Evolutionary conservation across 2,797 vertebrate species (phyloP), one percentile per base, ranked within the genome.

Genomic region (Urosaurus nigricauda): DNA sequence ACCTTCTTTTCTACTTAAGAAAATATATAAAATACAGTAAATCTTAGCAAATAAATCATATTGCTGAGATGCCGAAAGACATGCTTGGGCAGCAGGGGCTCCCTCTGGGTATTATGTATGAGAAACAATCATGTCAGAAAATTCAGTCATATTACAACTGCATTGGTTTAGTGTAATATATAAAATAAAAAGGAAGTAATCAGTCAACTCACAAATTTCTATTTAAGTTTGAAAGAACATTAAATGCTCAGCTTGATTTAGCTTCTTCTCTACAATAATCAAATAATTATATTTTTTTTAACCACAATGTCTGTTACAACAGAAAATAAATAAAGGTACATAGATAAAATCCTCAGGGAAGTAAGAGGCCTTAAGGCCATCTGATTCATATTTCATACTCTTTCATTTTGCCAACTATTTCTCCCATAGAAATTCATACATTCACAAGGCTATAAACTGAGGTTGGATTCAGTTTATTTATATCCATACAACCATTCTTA

Each of bases 361-460:
- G 77, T 82, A 73, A 70, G 68, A 56, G 83, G 88, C 73, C 90
- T 91, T 94, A 93, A 94, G 90, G 93, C 92, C 85, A 90, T 93
- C 88, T 96, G 85, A 90, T 95, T 96, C 92, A 94, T 95, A 94
- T 95, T 96, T 96, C 91, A 91, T 92, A 83, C 0, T 87, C 47
- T 84, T 85, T 91, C 63, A 90, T 89, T 92, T 94, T 91, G 87
- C 70, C 47, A 73, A 75, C 2, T 53, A 89, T 91, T 85, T 88
- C 92, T 84, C 77, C 84, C 87, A 43, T 85, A 94, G 87, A 95
- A 95, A 93, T 92, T 86, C 84, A 94, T 93, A 87, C 53, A 88
- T 90, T 92, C 80, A 91, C 32, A 92, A 93, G 93, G 47, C 81
- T 84, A 86, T 86, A 90, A 94, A 87, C 77, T 89, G 80, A 12